phyloP scores from a whole-genome alignment of 2,113 vertebrate genomes.

The Chionomys nivalis region DNA sequence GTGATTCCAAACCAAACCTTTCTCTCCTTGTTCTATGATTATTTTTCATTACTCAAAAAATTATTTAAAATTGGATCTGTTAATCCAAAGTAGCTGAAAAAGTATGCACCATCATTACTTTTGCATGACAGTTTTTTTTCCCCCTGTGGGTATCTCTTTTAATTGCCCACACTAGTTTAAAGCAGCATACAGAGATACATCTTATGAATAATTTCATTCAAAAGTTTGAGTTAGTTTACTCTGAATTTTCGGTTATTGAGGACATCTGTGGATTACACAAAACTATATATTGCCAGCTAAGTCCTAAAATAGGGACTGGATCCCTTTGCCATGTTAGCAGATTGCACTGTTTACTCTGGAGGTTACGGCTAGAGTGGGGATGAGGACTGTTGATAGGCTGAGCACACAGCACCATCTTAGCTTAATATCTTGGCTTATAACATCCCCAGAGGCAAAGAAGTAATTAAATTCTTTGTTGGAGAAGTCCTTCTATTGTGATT shows the following conservation, averaged over 20 bases:
- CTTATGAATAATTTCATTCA: not conserved
- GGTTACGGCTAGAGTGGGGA: not conserved
- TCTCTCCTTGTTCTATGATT: not conserved
- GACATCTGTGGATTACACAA: not conserved
- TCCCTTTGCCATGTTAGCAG: not conserved
- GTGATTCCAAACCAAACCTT: not conserved
- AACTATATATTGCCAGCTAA: not conserved
- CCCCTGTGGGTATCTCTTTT: not conserved
- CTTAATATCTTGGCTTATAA: slow-evolving; percentile 61
- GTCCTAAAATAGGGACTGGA: not conserved
- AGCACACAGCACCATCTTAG: slow-evolving; percentile 43
- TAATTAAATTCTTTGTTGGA: slow-evolving; percentile 67
- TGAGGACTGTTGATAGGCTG: slow-evolving; percentile 46
- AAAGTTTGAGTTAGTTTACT: not conserved
- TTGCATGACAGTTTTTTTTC: not conserved
- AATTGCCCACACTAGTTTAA: not conserved
- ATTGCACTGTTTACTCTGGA: not conserved
- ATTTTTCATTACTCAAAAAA: slow-evolving; percentile 8
- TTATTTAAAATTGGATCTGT: not conserved
- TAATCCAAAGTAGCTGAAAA: not conserved
- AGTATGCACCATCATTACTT: not conserved
- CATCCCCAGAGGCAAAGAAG: slow-evolving; percentile 51
- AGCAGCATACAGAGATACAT: not conserved
- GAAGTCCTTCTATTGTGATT: slow-evolving; percentile 56
- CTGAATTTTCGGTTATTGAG: not conserved